A percentile compares a stretch with the other conserved stretches of the same genome.
Evolutionary conservation across 2,888 invertebrate genomes (phyloP).

Genomic region (Spilarctia lutea): DNA sequence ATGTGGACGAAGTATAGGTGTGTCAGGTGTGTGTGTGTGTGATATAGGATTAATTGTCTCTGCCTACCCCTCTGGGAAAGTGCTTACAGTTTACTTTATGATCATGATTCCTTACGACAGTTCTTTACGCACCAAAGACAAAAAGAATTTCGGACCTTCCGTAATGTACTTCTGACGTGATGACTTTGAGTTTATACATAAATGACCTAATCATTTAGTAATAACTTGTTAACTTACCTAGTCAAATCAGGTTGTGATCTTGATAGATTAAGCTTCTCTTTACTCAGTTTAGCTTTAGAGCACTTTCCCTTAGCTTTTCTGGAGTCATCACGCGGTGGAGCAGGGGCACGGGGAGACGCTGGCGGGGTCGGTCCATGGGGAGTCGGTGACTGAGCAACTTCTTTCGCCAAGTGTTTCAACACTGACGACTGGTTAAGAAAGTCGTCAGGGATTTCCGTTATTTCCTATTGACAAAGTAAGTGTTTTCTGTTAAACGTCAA

Average conservation of each 20-base stretch:
- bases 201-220: not conserved
- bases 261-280: slow-evolving; percentile 89
- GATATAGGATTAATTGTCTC: no score
- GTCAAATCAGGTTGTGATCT: slow-evolving; percentile 95
- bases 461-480: slow-evolving; percentile 78
- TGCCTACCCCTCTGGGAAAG: no score
- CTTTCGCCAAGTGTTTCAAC: slow-evolving; percentile 93
- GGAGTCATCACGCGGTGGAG: slow-evolving; percentile 58
- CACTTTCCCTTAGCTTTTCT: slow-evolving; percentile 72
- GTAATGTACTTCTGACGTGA: not conserved
- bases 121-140: no score
- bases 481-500: not conserved
- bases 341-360: slow-evolving; percentile 67
- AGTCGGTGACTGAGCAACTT: slow-evolving; percentile 86
- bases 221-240: slow-evolving; percentile 76
- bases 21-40: no score
- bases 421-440: slow-evolving; percentile 94
- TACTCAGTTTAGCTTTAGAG: slow-evolving; percentile 77
- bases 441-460: slow-evolving; percentile 94
- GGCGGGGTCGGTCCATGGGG: slow-evolving; percentile 74
- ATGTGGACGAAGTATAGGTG: no score
- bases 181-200: no score
- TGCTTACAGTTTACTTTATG: no score
- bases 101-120: not conserved
- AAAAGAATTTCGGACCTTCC: not conserved